Evolutionary conservation across 1,140 invertebrate genomes (phyloP).

Genomic region (Drosophila athabasca): DNA sequence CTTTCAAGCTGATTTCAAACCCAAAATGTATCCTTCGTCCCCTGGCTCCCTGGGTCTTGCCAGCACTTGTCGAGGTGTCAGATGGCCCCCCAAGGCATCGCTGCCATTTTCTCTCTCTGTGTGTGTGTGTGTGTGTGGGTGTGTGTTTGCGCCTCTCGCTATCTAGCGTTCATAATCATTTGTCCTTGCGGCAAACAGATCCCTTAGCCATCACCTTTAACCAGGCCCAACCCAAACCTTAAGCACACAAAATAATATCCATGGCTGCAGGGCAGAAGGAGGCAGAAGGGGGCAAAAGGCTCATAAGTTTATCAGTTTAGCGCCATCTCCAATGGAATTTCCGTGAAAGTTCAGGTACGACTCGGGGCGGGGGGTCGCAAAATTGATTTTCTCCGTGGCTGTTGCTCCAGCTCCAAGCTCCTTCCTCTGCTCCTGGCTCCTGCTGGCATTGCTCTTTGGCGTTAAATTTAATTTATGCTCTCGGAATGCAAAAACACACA

Average conservation of each 20-base stretch:
- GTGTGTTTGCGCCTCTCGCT: conserved; percentile 8
- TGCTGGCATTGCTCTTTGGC: conserved; percentile 33
- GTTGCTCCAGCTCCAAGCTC: neutral
- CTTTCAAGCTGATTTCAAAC: conserved; percentile 2
- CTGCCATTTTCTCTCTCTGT: conserved; percentile 10
- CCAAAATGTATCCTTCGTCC: neutral
- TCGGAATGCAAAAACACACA: conserved; percentile 58
- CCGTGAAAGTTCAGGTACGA: conserved; percentile 42
- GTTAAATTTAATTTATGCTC: conserved; percentile 74
- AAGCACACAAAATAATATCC: conserved; percentile 5
- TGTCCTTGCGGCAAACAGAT: conserved; percentile 59
- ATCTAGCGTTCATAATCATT: conserved; percentile 57
- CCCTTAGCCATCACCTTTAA: conserved; percentile 32
- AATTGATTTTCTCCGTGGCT: conserved; percentile 57
- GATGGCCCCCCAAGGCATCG: conserved; percentile 9
- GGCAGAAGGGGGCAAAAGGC: neutral
- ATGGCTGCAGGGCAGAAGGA: neutral
- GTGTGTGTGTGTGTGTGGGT: neutral
- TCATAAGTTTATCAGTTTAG: conserved; percentile 59
- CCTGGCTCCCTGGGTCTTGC: neutral
- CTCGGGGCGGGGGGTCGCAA: conserved; percentile 6
- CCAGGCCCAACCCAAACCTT: neutral
- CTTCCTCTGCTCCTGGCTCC: no score
- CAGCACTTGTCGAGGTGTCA: neutral
- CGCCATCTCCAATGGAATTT: conserved; percentile 59